Conservation (phyloP, 1,140 invertebrate species). For the Drosophila ogumai region DNA sequence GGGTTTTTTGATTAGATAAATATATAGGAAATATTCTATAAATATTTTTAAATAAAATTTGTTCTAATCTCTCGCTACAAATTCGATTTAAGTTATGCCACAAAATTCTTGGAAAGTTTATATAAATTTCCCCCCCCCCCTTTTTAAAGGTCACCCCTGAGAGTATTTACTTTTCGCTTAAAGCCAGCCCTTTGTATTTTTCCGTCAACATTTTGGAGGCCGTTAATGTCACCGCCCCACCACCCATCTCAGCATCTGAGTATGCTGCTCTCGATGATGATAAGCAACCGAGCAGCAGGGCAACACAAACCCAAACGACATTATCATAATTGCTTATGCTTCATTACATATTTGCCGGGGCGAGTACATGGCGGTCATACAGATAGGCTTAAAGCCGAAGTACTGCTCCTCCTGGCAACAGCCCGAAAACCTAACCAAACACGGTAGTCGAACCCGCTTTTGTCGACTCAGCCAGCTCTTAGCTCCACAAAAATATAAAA, state of each 20-base stretch:
- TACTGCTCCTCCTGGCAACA: conserved; percentile 20
- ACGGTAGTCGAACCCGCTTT: conserved; percentile 29
- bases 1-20: neutral
- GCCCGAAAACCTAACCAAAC: conserved; percentile 48
- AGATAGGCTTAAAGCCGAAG: conserved; percentile 52
- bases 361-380: conserved; percentile 34
- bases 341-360: conserved; percentile 77
- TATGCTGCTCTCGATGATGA: conserved; percentile 43
- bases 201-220: conserved; percentile 51
- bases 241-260: conserved; percentile 9
- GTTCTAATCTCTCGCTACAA: neutral
- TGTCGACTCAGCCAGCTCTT: conserved; percentile 41
- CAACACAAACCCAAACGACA: conserved; percentile 70
- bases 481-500: conserved; percentile 12
- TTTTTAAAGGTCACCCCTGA: conserved; percentile 3
- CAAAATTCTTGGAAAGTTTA: neutral
- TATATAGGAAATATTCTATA: neutral
- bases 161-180: conserved; percentile 27
- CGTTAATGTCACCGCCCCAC: conserved; percentile 5
- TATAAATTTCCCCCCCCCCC: neutral
- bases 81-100: neutral
- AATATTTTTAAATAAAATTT: neutral
- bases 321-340: conserved; percentile 83
- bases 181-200: conserved; percentile 21
- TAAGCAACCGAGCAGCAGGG: conserved; percentile 55